Evolutionary conservation across 2,797 vertebrate genomes (phyloP).

Genomic region (Uromys caudimaculatus): DNA sequence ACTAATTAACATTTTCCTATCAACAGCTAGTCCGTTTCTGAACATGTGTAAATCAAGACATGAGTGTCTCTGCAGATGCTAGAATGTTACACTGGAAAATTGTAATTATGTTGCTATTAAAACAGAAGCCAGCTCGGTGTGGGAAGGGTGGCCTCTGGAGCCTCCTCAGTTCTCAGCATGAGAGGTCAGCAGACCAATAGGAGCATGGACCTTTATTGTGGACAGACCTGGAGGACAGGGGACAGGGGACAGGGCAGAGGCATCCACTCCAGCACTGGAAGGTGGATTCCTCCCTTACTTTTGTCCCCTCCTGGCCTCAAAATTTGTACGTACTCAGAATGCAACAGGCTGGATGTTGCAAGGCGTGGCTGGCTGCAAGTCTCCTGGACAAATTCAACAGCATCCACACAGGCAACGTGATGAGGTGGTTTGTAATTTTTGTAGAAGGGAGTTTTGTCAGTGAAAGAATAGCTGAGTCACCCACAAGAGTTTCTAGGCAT

Average conservation of each 20-base stretch:
- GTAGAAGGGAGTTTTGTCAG: neutral
- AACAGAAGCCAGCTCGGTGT: neutral
- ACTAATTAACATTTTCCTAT: constrained; percentile 65
- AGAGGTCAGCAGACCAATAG: neutral
- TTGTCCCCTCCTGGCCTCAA: neutral
- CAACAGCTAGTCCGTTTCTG: constrained; percentile 9
- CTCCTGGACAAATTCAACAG: neutral
- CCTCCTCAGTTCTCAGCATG: neutral
- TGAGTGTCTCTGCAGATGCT: neutral
- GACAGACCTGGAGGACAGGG: neutral
- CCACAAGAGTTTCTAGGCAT: neutral
- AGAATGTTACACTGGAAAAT: constrained; percentile 58
- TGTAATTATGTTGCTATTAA: constrained; percentile 46
- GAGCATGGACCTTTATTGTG: neutral
- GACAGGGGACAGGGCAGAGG: neutral
- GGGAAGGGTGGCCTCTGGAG: neutral
- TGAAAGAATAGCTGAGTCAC: neutral
- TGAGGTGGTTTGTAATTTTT: neutral
- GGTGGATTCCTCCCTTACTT: neutral
- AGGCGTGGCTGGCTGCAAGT: constrained; percentile 8
- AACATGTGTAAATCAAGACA: constrained; percentile 67
- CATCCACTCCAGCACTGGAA: neutral
- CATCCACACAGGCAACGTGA: neutral
- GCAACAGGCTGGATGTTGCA: neutral
- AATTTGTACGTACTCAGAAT: neutral